Conservation (phyloP, 2,797 vertebrate genomes). For the Coccyzus lansbergi region DNA sequence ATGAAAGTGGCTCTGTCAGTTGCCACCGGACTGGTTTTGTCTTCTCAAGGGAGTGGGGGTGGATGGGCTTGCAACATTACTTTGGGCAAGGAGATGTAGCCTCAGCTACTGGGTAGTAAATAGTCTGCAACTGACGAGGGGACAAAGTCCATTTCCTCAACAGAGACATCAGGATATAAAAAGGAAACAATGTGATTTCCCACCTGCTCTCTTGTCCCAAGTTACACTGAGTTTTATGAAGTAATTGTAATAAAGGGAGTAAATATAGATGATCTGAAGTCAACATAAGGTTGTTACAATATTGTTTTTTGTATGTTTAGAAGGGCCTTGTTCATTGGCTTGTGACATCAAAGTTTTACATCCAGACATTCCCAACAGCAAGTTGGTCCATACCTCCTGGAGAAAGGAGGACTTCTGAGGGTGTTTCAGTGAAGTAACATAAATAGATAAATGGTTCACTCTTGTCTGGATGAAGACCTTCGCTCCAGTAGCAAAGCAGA, state of each 20-base stretch:
- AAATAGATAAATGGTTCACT: background rate
- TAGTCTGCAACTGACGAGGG: background rate
- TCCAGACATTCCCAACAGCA: background rate
- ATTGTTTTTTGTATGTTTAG: background rate
- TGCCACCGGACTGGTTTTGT: background rate
- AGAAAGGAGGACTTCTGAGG: background rate
- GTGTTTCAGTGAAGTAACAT: background rate
- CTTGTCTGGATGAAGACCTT: background rate
- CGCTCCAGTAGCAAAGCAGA: background rate
- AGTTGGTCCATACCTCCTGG: background rate
- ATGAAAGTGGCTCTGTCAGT: background rate
- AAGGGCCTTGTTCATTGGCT: background rate
- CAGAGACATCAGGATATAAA: background rate
- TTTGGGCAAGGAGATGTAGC: background rate
- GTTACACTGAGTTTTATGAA: background rate
- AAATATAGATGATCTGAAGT: background rate
- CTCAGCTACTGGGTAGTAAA: background rate
- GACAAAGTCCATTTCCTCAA: background rate
- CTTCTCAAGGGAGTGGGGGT: background rate
- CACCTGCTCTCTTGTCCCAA: background rate
- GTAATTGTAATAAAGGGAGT: background rate
- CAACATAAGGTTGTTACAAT: accelerated
- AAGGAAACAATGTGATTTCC: background rate
- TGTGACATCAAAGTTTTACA: background rate
- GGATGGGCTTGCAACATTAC: accelerated